These are phyloP conservation scores for Cryptus armator DNA, from an alignment of 2,888 invertebrate species.

Conservation along the genomic window DNA sequence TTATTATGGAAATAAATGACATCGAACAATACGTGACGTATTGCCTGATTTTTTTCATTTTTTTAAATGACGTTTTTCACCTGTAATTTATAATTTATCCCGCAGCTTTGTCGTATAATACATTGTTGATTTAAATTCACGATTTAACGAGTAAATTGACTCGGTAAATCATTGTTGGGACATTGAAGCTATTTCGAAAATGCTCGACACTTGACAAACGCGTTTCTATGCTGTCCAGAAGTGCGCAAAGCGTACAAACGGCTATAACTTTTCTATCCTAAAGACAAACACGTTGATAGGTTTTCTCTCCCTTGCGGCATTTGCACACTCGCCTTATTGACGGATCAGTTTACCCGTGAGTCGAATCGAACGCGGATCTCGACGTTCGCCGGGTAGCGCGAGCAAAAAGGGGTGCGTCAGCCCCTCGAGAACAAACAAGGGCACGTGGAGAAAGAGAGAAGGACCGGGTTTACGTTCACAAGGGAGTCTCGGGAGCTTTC, in stretches of 20 bases:
- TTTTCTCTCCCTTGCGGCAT: slow-evolving; percentile 13
- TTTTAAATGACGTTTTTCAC: no score
- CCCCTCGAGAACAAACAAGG: slow-evolving; percentile 65
- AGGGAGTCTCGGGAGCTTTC: slow-evolving; percentile 54
- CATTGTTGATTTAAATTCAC: no score
- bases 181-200: background rate
- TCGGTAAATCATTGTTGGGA: background rate
- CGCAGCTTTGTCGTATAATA: no score
- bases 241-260: slow-evolving; percentile 26
- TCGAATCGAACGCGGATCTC: slow-evolving; percentile 42
- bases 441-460: slow-evolving; percentile 12
- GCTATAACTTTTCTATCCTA: slow-evolving; percentile 31
- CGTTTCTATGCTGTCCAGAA: slow-evolving; percentile 8
- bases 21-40: no score
- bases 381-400: slow-evolving; percentile 18
- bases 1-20: no score
- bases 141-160: background rate
- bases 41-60: no score
- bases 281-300: slow-evolving; percentile 37
- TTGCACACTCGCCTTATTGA: slow-evolving; percentile 43
- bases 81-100: no score
- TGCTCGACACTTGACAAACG: slow-evolving; percentile 15
- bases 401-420: slow-evolving; percentile 56
- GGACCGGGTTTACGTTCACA: slow-evolving; percentile 1
- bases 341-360: slow-evolving; percentile 65